Conservation (phyloP, 2,888 invertebrate genomes). For the Aethes cnicana region DNA sequence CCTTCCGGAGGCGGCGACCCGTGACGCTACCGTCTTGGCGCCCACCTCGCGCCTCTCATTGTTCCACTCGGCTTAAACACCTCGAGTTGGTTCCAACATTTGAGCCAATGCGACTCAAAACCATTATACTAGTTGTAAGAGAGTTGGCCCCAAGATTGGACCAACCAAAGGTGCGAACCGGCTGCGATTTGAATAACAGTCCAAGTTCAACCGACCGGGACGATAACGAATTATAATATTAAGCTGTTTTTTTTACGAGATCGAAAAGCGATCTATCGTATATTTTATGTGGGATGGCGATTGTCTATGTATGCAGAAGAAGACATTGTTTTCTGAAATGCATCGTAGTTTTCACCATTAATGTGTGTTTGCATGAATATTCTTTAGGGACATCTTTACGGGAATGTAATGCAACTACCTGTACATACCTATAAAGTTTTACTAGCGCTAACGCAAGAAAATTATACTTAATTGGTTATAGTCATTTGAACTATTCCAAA, state of each 20-base stretch:
- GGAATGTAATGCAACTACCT: too few relatives aligned
- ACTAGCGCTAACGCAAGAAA: too few relatives aligned
- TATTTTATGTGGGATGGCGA: conserved; percentile 5
- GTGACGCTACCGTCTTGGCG: conserved; percentile 72
- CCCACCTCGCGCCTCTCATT: conserved; percentile 59
- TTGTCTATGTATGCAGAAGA: neutral
- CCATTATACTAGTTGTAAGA: neutral
- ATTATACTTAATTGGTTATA: too few relatives aligned
- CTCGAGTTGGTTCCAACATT: conserved; percentile 5
- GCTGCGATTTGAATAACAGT: conserved; percentile 39
- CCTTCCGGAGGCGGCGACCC: conserved; percentile 78
- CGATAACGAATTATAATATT: conserved; percentile 35
- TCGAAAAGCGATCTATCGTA: conserved; percentile 10
- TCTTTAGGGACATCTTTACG: too few relatives aligned
- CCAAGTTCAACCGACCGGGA: conserved; percentile 34
- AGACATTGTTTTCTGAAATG: neutral
- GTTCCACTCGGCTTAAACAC: conserved; percentile 38
- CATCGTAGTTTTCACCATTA: too few relatives aligned
- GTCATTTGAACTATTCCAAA: conserved; percentile 5
- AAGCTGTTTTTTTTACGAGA: conserved; percentile 24
- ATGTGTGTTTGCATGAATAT: too few relatives aligned
- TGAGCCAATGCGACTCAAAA: neutral
- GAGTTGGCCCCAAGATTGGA: conserved; percentile 8
- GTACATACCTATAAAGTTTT: too few relatives aligned
- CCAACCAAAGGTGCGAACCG: conserved; percentile 9